phyloP scores from a whole-genome alignment of 1,140 invertebrate species.

The Pseudobourletiella spinata region DNA sequence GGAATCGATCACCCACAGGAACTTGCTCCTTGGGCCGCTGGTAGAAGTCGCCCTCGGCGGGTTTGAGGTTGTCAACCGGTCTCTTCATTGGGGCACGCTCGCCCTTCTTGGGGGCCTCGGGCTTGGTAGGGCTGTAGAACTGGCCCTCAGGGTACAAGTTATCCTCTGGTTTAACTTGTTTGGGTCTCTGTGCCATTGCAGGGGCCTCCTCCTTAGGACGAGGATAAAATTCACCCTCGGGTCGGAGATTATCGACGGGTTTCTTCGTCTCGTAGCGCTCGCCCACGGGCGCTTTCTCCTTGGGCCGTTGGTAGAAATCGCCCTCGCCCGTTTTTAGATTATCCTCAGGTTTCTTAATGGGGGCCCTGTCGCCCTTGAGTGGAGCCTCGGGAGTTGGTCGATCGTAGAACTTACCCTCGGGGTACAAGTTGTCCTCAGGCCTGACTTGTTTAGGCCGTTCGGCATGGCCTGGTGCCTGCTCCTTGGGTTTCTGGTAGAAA shows the following conservation, averaged over 20 bases:
- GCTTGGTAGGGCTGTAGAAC: constrained; percentile 27
- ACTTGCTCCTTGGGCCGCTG: constrained; percentile 9
- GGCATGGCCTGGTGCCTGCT: constrained; percentile 34
- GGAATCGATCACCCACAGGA: constrained; percentile 8
- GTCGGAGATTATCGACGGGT: constrained; percentile 45
- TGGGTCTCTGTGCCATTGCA: neutral
- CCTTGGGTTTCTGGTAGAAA: constrained; percentile 31
- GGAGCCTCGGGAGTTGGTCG: constrained; percentile 12
- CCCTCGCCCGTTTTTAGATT: constrained; percentile 36
- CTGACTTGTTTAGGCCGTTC: constrained; percentile 42
- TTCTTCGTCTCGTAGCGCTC: constrained; percentile 50
- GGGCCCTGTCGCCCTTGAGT: constrained; percentile 22
- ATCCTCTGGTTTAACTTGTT: constrained; percentile 43
- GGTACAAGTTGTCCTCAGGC: constrained; percentile 52
- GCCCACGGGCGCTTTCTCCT: constrained; percentile 26
- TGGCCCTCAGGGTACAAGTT: constrained; percentile 55
- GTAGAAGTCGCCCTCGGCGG: constrained; percentile 35
- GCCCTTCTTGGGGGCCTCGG: constrained; percentile 37
- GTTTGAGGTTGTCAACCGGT: constrained; percentile 44
- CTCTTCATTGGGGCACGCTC: constrained; percentile 44
- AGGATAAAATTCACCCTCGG: constrained; percentile 48
- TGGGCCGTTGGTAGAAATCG: constrained; percentile 5
- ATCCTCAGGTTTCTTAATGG: constrained; percentile 40
- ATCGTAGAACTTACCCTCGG: constrained; percentile 45
- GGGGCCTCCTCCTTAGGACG: constrained; percentile 37